Evolutionary conservation across 2,797 vertebrate genomes (phyloP).

Genomic region (Morelia viridis): DNA sequence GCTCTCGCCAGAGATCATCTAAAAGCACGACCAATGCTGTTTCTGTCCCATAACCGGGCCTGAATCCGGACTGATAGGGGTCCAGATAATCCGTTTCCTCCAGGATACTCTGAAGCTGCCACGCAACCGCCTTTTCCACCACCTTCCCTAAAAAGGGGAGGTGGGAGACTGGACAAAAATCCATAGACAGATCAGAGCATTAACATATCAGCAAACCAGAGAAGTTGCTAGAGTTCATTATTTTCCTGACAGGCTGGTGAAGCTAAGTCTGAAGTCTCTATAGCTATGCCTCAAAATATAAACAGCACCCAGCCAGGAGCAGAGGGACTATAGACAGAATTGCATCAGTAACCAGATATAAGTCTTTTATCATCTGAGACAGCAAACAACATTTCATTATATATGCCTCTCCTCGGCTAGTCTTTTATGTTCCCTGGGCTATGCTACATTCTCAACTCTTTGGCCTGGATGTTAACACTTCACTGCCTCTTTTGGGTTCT

Average conservation of each 20-base stretch:
- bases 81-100: no score
- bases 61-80: no score
- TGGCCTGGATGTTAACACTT: neutral
- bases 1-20: no score
- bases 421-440: neutral
- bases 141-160: no score
- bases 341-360: neutral
- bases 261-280: neutral
- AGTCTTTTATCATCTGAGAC: neutral
- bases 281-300: neutral
- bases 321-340: neutral
- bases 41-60: no score
- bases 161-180: no score
- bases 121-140: no score
- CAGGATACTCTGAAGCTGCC: no score
- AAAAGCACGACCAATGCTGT: no score
- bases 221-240: no score
- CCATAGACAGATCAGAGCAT: neutral
- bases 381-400: neutral
- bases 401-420: neutral
- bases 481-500: neutral
- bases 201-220: neutral
- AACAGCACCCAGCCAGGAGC: neutral
- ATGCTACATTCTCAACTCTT: neutral
- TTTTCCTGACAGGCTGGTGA: neutral